Evolutionary conservation across 2,888 invertebrate genomes (phyloP), one percentile per base, ranked within the genome.

Genomic region (Ernsta delagoae): DNA sequence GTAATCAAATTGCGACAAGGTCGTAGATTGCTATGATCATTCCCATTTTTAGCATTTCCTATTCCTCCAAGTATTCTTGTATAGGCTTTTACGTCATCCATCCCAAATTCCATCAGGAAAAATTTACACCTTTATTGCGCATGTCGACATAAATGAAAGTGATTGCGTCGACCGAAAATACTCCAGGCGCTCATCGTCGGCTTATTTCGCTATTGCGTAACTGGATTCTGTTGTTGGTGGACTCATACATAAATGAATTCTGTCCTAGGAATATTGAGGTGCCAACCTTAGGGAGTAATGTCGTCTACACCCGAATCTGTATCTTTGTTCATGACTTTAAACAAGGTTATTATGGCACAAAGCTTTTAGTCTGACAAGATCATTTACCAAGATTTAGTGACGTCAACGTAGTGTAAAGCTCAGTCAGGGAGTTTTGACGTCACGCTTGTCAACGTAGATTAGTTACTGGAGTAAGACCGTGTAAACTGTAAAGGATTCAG

Each of bases 321-420:
- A 86, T 85, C 86, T 86, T 84, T 79, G 81, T 83, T 76, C 70
- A 68, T 78, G 76, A 78, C 81, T 81, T 85, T 83, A 78, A 83
- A 85, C 81, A 54, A 53, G 50, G 80, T 81, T 85, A 82, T 60
- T 43, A 67, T 61, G 59, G 39, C 41, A 8, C 39, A 39, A 66
- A 66, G 61, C 67, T 67, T 67, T 67, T 67, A 67, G 54, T 36
- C 36, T 5, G 61, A 61, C 61, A 54, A 61, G 60, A 54, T 67
- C 34, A 6, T 6, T 16, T 34, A 24, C 24, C 24, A 24, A 45
- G 34, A 36, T 61, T 45, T 66, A 59, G 53, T 66, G 60, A 4
- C n/a, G 11, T 53, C 34, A 54, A 61, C 43, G 16, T 56, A 34
- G 60, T 56, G 54, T 34, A 61, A 60, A 56, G 31, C 54, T 67